These are phyloP conservation scores for Apogon talboti DNA, from an alignment of 2,797 vertebrate species.

Conservation along the genomic window DNA sequence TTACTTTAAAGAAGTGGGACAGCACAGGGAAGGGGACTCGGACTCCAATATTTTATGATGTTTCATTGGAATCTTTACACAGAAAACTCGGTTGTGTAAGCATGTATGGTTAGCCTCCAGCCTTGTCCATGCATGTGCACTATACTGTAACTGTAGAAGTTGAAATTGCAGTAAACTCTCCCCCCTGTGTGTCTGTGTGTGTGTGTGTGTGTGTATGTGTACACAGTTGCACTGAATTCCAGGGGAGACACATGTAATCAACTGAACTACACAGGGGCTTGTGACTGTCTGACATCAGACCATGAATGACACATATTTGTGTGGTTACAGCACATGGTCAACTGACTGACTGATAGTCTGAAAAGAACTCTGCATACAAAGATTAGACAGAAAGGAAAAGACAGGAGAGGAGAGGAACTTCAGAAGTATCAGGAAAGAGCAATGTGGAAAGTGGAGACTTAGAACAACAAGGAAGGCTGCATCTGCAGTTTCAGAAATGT, in stretches of 20 bases:
- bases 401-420: conserved; percentile 12
- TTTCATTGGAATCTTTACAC: neutral
- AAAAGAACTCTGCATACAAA: conserved; percentile 8
- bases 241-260: conserved; percentile 71
- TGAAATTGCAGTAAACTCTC: conserved; percentile 43
- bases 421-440: conserved; percentile 10
- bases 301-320: conserved; percentile 62
- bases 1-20: no score
- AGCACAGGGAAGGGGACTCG: no score
- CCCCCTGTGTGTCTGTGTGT: conserved; percentile 15
- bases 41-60: neutral
- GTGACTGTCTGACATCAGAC: conserved; percentile 75
- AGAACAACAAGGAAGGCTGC: conserved; percentile 5
- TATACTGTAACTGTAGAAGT: conserved; percentile 53
- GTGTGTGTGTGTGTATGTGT: conserved; percentile 21
- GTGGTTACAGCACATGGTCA: conserved; percentile 58
- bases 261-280: conserved; percentile 64
- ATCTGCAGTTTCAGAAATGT: conserved; percentile 23
- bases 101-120: conserved; percentile 11
- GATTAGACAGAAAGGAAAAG: conserved; percentile 11
- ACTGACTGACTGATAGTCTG: conserved; percentile 57
- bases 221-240: conserved; percentile 62
- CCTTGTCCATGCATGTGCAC: conserved; percentile 53
- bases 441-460: neutral
- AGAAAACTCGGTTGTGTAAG: conserved; percentile 12